Base-by-base conservation (phyloP, 2,888 invertebrate species). In the Eurytoma adleriae region DNA sequence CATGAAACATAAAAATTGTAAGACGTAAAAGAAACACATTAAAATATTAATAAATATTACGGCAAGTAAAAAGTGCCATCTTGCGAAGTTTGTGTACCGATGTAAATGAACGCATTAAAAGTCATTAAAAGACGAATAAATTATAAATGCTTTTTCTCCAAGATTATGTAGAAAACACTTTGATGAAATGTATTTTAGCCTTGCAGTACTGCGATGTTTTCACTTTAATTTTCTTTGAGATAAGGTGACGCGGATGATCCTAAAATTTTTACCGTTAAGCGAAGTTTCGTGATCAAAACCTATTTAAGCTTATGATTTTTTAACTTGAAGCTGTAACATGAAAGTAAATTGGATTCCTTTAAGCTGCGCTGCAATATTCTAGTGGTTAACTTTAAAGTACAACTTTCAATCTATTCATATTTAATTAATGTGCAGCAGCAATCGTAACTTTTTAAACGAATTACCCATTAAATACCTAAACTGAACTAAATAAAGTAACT, bases 271-370 rank as follows among this genome's bases (percentile, higher is more conserved):
- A 67, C 67, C 59, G 24, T 67, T 30, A 67, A 72, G 52, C 54
- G 54, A 72, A 66, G 52, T 78, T 78, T 67, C 20, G 66, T 66
- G 24, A 78, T 70, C 24, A 64, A 66, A 40, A 20, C 71, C 57
- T 52, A 66, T 66, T 78, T 56, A 48, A 78, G 66, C 71, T 71
- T 71, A 67, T 72, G 71, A 71, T 71, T 78, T 66, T 78, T 52
- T 24, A 71, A 71, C 24, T 24, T 76, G 48, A 40, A 18, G 50
- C 40, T 30, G 30, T 48, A 20, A 52, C 62, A 52, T 13, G 18
- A 62, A 62, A 69, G 54, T 20, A 10, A 76, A 76, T 76, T 16
- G 24, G 68, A 69, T 69, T 69, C 12, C 48, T 13, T 14, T 18
- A 52, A 62, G 40, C 5, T 64, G 13, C 18, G 14, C 20, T 52